Conservation (phyloP, 2,888 invertebrate genomes). For the Polymixis flavicincta region DNA sequence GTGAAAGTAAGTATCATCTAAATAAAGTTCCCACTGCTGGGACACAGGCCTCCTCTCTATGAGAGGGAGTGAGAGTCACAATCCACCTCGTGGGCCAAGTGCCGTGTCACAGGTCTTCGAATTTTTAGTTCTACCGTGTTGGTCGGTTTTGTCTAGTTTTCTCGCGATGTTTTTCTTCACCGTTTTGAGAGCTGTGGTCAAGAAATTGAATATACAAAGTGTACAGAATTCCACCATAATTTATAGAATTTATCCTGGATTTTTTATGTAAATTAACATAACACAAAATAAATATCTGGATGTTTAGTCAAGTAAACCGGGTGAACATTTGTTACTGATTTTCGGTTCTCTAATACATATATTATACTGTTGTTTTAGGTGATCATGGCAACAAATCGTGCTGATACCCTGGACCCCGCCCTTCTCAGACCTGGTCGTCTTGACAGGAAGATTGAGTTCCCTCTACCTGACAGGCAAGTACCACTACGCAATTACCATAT, state of each 20-base stretch:
- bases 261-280: background rate
- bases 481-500: background rate
- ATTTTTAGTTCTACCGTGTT: no score
- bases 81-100: no score
- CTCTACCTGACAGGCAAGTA: constrained; percentile 95
- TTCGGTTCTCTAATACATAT: background rate
- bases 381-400: constrained; percentile 99
- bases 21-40: no score
- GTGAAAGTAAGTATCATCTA: constrained; percentile 94
- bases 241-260: background rate
- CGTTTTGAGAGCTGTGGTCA: no score
- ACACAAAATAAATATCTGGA: background rate
- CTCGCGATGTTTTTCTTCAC: no score
- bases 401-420: constrained; percentile 99
- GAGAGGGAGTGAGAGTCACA: no score
- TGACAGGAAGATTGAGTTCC: constrained; percentile 99
- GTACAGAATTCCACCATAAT: background rate
- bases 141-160: no score
- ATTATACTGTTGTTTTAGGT: constrained; percentile 75
- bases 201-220: no score
- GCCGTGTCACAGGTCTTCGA: no score
- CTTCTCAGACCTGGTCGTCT: constrained; percentile 98
- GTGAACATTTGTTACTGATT: background rate
- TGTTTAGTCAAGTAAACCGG: background rate
- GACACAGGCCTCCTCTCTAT: no score